Evolutionary conservation across 2,888 invertebrate species (phyloP).

Genomic region (Amphipoea lucens): DNA sequence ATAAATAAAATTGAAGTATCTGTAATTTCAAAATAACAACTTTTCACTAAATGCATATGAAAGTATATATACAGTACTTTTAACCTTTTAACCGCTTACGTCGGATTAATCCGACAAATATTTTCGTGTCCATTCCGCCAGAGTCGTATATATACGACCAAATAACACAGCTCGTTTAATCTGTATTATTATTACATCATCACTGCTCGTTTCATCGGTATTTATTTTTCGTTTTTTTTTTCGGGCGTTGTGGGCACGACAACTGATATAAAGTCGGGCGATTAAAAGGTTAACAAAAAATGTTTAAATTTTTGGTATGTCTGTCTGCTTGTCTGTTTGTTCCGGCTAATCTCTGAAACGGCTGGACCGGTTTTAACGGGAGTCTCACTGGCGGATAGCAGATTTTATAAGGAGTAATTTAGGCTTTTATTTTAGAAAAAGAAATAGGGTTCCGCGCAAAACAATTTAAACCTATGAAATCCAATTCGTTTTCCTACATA

Average conservation of each 20-base stretch:
- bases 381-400: not conserved
- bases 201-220: no score
- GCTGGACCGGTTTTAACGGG: not conserved
- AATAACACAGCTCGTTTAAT: no score
- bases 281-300: not conserved
- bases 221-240: no score
- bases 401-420: not conserved
- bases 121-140: no score
- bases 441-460: not conserved
- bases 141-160: no score
- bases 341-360: not conserved
- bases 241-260: no score
- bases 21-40: not conserved
- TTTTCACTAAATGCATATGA: not conserved
- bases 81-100: not conserved
- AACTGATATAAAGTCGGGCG: no score
- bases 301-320: no score
- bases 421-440: not conserved
- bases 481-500: not conserved
- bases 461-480: no score
- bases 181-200: no score
- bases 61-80: not conserved
- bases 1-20: not conserved
- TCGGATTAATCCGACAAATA: no score
- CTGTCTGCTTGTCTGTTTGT: not conserved